Evolutionary conservation across 2,113 vertebrate species (phyloP), one percentile per base, ranked within the genome.

Genomic region (Pterocles burchelli): DNA sequence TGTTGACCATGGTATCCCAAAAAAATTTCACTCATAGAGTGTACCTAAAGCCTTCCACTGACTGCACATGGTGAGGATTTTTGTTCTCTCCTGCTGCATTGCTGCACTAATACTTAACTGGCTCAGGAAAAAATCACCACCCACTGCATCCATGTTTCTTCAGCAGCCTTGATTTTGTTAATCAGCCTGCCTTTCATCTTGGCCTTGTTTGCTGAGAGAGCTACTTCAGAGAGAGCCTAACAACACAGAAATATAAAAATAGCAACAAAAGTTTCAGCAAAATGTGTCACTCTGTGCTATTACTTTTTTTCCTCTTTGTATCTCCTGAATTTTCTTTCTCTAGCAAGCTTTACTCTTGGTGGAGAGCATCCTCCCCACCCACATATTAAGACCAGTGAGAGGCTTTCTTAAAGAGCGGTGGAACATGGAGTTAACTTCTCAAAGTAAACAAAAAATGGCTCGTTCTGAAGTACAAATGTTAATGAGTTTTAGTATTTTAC

Each of bases 171-270:
- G 46, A 82, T 94, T 92, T 96, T 94, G 90, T 75, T 96, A 95
- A 95, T 95, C 96, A 95, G 88, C 48, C 90, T 71, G 75, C 93
- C 92, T 96, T 93, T 93, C 90, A 95, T 95, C 92, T 76, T 85
- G 73, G 90, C 86, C 92, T 75, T 92, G 76, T 95, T 94, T 93
- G 90, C 93, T 91, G 93, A 93, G 75, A 95, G 62, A 82, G 66
- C 81, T 91, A 90, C 90, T 95, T 96, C 88, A 95, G 83, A 96
- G 83, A 68, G 73, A 93, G 73, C 10, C 1, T 26, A 61, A 92
- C 77, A 72, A 82, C 83, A 96, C 28, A 93, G 84, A 62, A 81
- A 83, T 86, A 54, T 70, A 96, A 93, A 97, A 96, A 97, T 93
- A 96, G 94, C 45, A 76, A 46, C 54, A 73, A 61, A 48, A 90